These are phyloP conservation scores for Chrosomus eos DNA, from an alignment of 2,797 vertebrate species.

Conservation along the genomic window DNA sequence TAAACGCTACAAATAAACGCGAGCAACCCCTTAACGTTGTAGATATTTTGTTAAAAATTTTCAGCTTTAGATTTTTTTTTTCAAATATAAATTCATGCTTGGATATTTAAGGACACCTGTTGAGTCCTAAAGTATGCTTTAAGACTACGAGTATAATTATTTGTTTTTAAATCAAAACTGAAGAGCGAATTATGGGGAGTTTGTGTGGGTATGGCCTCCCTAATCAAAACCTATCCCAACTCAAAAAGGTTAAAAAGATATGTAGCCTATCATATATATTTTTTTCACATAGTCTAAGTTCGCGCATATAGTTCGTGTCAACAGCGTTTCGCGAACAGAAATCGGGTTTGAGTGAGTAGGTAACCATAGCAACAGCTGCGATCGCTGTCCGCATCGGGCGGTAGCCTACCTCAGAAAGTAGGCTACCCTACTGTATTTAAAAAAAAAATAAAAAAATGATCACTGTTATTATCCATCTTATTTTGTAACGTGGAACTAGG, in stretches of 20 bases:
- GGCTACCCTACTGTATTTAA: neutral
- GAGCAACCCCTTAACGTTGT: constrained; percentile 39
- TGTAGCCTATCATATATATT: neutral
- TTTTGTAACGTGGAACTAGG: neutral
- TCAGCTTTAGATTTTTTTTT: neutral
- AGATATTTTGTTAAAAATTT: neutral
- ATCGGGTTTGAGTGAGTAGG: neutral
- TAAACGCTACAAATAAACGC: constrained; percentile 55
- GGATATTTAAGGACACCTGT: neutral
- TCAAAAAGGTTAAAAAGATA: neutral
- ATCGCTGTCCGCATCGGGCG: neutral
- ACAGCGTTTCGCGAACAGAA: neutral
- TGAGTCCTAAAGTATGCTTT: neutral
- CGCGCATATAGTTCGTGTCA: neutral
- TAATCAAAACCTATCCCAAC: neutral
- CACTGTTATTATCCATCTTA: neutral
- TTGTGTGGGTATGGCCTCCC: neutral
- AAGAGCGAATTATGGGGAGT: neutral
- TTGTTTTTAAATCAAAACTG: neutral
- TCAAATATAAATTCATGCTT: neutral
- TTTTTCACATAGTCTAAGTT: neutral
- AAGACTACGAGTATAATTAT: neutral
- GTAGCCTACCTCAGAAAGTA: neutral
- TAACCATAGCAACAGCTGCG: constrained; percentile 10
- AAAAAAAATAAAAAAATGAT: too few relatives aligned